phyloP scores from a whole-genome alignment of 1,140 invertebrate genomes.

The Conus betulinus region DNA sequence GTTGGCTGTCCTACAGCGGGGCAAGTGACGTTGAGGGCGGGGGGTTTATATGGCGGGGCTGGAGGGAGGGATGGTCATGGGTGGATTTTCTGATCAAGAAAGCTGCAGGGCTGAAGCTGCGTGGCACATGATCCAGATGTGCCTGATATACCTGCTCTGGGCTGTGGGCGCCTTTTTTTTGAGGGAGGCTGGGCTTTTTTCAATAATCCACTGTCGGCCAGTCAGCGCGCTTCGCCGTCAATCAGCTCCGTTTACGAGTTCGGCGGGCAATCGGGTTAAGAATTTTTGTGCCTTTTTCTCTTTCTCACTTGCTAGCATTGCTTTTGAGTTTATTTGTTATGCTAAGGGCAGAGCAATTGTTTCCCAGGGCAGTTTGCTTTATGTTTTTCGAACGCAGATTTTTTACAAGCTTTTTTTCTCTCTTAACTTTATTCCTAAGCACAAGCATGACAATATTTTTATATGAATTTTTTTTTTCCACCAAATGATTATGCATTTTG shows the following conservation, averaged over 20 bases:
- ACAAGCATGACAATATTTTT: too few species aligned
- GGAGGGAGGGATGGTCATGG: slow-evolving; percentile 60
- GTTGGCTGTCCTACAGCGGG: background rate
- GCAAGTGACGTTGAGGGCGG: background rate
- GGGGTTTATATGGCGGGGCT: too few species aligned
- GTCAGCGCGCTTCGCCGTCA: slow-evolving; percentile 49
- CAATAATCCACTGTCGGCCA: slow-evolving; percentile 53
- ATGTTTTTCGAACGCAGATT: too few species aligned
- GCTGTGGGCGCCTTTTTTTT: slow-evolving; percentile 31
- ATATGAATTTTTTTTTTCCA: too few species aligned
- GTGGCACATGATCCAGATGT: slow-evolving; percentile 55
- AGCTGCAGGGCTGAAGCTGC: slow-evolving; percentile 50
- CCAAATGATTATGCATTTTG: too few species aligned
- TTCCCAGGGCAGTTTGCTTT: too few species aligned
- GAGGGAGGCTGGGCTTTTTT: slow-evolving; percentile 50
- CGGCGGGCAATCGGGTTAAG: slow-evolving; percentile 42
- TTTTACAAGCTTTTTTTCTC: too few species aligned
- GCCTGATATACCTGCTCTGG: slow-evolving; percentile 42
- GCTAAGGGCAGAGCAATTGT: too few species aligned
- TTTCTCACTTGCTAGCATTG: too few species aligned
- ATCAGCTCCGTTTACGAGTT: slow-evolving; percentile 50
- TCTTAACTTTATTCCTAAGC: too few species aligned
- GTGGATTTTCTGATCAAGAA: slow-evolving; percentile 53
- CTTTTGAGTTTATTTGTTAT: too few species aligned
- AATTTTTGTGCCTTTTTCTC: background rate